phyloP scores from a whole-genome alignment of 2,888 invertebrate genomes.

The Trichopoda pennipes region DNA sequence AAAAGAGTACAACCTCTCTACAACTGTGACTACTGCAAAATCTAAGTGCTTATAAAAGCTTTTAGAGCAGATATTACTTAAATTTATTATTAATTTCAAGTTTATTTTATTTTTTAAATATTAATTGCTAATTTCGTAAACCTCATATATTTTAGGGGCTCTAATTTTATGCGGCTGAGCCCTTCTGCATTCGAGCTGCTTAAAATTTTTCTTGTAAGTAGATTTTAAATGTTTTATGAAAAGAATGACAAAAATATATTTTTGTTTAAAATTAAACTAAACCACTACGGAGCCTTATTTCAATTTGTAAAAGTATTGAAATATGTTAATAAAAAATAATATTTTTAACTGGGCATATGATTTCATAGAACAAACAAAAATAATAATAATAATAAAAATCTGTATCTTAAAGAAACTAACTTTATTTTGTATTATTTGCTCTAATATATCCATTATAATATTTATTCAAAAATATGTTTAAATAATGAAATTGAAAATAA shows the following conservation, averaged over 20 bases:
- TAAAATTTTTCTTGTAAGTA: neutral
- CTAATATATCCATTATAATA: slow-evolving; percentile 21
- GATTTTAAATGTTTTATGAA: neutral
- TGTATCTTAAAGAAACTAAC: slow-evolving; percentile 17
- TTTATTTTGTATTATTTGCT: slow-evolving; percentile 17
- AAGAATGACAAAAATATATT: slow-evolving; percentile 6
- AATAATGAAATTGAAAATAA: slow-evolving; percentile 38
- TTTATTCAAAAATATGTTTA: slow-evolving; percentile 31
- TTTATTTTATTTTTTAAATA: no score
- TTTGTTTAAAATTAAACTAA: slow-evolving; percentile 41
- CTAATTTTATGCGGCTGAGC: no score
- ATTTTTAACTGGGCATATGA: slow-evolving; percentile 51
- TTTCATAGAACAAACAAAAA: slow-evolving; percentile 26
- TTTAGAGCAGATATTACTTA: no score
- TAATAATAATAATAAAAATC: neutral
- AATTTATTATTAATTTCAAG: no score
- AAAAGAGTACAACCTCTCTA: no score
- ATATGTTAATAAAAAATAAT: slow-evolving; percentile 31
- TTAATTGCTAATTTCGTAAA: no score
- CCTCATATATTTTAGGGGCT: no score
- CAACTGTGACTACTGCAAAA: no score
- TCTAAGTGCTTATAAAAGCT: no score
- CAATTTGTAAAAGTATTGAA: slow-evolving; percentile 44
- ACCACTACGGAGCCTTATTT: slow-evolving; percentile 54
- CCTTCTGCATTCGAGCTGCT: neutral